Conservation (phyloP, 1,140 invertebrate species). For the Dendrolimus punctatus region DNA sequence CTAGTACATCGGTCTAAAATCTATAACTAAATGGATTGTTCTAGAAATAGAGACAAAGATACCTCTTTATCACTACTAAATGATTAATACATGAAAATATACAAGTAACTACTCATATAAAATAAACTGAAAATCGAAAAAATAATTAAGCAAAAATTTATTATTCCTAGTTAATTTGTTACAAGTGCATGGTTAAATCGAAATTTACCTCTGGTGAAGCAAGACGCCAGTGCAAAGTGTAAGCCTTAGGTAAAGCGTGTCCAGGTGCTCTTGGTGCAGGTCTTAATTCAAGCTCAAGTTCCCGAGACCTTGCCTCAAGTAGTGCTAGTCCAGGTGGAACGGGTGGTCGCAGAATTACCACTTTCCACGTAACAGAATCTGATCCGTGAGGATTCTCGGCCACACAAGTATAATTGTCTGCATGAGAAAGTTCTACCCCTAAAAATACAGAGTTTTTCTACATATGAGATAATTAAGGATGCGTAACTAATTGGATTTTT, state of each 20-base stretch:
- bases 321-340: constrained; percentile 76
- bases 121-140: too few species aligned
- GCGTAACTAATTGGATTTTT: too few species aligned
- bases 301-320: constrained; percentile 75
- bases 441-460: neutral
- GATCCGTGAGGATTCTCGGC: constrained; percentile 88
- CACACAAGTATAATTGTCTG: constrained; percentile 90
- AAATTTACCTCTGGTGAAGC: constrained; percentile 50
- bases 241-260: constrained; percentile 52
- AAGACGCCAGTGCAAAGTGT: constrained; percentile 55
- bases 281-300: constrained; percentile 76
- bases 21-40: too few species aligned
- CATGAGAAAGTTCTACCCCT: constrained; percentile 74
- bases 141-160: too few species aligned
- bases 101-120: too few species aligned
- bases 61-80: too few species aligned
- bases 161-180: neutral
- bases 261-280: constrained; percentile 62
- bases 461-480: too few species aligned
- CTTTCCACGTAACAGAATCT: constrained; percentile 84
- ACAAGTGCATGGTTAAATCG: neutral
- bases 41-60: too few species aligned
- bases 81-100: too few species aligned
- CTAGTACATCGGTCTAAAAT: too few species aligned
- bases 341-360: constrained; percentile 84